Evolutionary conservation across 2,113 vertebrate genomes (phyloP), one percentile per base, ranked within the genome.

Genomic region (Lagopus leucura): DNA sequence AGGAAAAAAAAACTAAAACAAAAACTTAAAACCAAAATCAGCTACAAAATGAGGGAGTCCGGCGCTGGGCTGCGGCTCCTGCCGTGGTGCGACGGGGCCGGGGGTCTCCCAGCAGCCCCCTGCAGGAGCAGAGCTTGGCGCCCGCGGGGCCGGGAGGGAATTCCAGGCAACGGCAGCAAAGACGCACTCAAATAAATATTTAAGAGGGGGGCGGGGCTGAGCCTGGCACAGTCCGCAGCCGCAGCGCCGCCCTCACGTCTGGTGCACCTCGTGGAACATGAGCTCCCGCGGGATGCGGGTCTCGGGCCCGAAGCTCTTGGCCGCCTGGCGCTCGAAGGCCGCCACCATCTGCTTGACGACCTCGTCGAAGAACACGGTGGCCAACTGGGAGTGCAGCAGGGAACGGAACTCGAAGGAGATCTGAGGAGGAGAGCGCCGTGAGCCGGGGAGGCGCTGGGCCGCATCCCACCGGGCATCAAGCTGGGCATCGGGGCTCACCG

Each of bases 381-480:
- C 98, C 94, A 99, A 94, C 97, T 99, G 98, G 52, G 99, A 99
- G 98, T 99, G 99, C 77, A 99, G 98, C 96, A 99, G 95, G 16
- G 99, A 99, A 71, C 99, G 99, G 90, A 99, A 99, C 97, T 99
- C 99, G 42, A 99, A 99, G 93, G 99, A 99, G 94, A 99, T 99
- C 99, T 99, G 97, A 2, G 54, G 11, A 14, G 43, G 15, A 18
- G 60, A 42, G 36, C 1, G 13, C 11, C 0, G 8, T 42, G 24
- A 12, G 20, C 47, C 38, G 1, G 4, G 34, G 57, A 38, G 13
- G 42, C 19, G 1, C 18, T 20, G 2, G 8, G 30, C 20, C 13
- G 9, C 30, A 4, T 18, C 54, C 32, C 4, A 5, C 18, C 5
- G 60, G n/a, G 43, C 15, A 15, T 27, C 2, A 0, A 8, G 45